Conservation (phyloP, 2,113 vertebrate genomes). For the Osmerus eperlanus region DNA sequence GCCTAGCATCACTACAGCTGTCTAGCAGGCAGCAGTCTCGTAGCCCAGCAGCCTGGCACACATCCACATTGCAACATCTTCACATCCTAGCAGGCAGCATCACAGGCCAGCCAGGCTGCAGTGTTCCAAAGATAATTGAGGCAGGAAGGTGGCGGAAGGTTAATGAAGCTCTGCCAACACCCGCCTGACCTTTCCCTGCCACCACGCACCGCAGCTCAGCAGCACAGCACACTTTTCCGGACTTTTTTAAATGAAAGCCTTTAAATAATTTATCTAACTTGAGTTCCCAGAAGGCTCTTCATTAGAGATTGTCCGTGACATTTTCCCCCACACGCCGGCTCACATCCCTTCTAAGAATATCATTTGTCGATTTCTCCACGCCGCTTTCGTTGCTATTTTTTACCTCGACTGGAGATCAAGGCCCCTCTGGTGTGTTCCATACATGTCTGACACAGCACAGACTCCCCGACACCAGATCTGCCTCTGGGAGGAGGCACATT, state of each 20-base stretch:
- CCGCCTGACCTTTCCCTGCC: constrained; percentile 73
- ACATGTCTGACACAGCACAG: constrained; percentile 40
- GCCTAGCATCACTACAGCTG: neutral
- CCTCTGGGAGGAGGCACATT: constrained; percentile 40
- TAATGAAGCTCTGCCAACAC: constrained; percentile 78
- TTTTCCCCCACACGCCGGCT: constrained; percentile 57
- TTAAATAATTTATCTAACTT: constrained; percentile 81
- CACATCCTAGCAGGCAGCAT: neutral
- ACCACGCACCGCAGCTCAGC: constrained; percentile 62
- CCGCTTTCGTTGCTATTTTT: constrained; percentile 11
- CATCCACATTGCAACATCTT: constrained; percentile 18
- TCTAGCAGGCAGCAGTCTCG: neutral
- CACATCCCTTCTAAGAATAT: constrained; percentile 64
- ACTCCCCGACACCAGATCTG: constrained; percentile 27
- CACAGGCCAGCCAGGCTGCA: constrained; percentile 43
- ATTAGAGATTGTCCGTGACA: constrained; percentile 72
- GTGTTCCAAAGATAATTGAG: constrained; percentile 73
- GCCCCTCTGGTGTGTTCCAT: constrained; percentile 25
- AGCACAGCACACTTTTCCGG: constrained; percentile 65
- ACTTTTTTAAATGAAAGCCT: constrained; percentile 78
- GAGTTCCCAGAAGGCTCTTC: constrained; percentile 73
- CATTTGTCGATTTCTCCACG: constrained; percentile 56
- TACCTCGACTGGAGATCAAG: constrained; percentile 52
- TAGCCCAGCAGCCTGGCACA: neutral
- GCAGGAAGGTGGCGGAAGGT: constrained; percentile 71